Evolutionary conservation across 1,140 invertebrate genomes (phyloP).

Genomic region (Arctopsyche grandis): DNA sequence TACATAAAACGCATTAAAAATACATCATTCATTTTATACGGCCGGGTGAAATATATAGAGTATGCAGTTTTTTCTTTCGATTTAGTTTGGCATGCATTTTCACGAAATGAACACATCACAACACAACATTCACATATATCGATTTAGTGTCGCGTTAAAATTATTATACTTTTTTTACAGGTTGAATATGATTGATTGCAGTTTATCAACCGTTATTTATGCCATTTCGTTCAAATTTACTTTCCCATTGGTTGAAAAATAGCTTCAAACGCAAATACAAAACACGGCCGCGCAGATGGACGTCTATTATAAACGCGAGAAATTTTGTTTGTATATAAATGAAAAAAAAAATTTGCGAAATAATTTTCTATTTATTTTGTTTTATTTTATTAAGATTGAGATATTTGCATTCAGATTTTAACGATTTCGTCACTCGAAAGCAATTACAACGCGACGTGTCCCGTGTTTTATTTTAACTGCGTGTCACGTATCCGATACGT

Average conservation of each 20-base stretch:
- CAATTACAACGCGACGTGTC: background rate
- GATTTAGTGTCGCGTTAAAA: constrained; percentile 24
- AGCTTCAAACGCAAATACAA: background rate
- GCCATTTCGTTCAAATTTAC: constrained; percentile 17
- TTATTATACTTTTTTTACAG: constrained; percentile 18
- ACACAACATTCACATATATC: constrained; percentile 4
- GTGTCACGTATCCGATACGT: constrained; percentile 11
- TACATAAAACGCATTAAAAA: background rate
- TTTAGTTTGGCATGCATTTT: constrained; percentile 14
- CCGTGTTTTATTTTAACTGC: background rate
- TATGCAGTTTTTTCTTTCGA: background rate
- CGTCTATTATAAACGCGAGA: background rate
- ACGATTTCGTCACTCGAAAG: constrained; percentile 5
- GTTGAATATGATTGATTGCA: constrained; percentile 40
- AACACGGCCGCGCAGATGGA: background rate
- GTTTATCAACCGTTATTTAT: constrained; percentile 42
- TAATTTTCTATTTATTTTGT: too few relatives aligned
- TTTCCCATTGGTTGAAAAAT: constrained; percentile 13
- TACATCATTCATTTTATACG: background rate
- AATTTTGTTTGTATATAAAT: background rate
- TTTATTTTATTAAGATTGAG: background rate
- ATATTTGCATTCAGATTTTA: background rate
- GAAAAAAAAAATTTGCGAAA: too few relatives aligned
- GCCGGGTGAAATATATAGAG: too few relatives aligned
- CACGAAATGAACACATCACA: constrained; percentile 34